Base-by-base conservation (phyloP, 2,888 invertebrate genomes). In the Rambutsinella grinnellia region DNA sequence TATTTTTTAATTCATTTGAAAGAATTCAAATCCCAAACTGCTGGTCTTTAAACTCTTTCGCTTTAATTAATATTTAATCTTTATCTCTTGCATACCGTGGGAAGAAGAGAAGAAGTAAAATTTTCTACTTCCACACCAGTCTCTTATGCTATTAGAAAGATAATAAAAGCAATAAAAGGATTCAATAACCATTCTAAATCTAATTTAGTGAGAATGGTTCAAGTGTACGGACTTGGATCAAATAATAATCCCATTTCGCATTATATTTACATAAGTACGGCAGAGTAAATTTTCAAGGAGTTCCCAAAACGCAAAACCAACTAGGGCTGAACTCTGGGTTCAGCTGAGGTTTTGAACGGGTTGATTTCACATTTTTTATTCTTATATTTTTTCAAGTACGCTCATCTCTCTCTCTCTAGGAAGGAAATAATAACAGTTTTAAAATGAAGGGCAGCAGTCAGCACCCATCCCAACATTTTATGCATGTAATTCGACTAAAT, bases 401-500 rank as follows among this genome's bases (percentile, higher is more conserved):
- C 46, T 57, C 47, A 57, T n/a, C n/a, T n/a, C n/a, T n/a, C n/a
- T n/a, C n/a, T n/a, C 49, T n/a, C 58, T 57, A 49, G 27, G 46
- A 51, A 51, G 58, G 57, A 68, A 57, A 44, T 27, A 69, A 69
- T 28, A 58, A 69, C 23, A 47, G 5, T 2, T 5, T 15, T 3
- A 21, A 3, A 19, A 19, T 26, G 2, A 1, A 21, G 24, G 23
- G 47, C 15, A 61, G 47, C 23, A 15, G 19, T 47, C n/a, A 54
- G 8, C 21, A 36, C 26, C 57, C 19, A 58, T 17, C 2, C 36
- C 23, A 60, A 8, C 36, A 58, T 5, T 21, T 17, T 21, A 10
- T 51, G 51, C 60, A 60, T 72, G 58, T 72, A 72, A 72, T 63
- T 17, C 51, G 44, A 19, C 47, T 62, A 67, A 74, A 74, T 75